Base-by-base conservation (phyloP, 2,113 vertebrate species). In the Pandion haliaetus region DNA sequence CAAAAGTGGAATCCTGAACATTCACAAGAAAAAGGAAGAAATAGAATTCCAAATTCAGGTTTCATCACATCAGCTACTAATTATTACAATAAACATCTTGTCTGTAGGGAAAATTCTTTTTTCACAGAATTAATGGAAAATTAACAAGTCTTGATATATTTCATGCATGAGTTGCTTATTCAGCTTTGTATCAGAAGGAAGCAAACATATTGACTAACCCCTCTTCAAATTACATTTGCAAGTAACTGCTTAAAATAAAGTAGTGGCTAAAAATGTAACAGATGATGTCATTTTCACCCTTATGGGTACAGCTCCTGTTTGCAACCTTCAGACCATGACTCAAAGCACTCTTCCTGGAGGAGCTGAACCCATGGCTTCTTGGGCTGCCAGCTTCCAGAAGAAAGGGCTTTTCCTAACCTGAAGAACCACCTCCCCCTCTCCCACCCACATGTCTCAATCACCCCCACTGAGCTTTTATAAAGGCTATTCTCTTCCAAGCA, bases 171-270 rank as follows among this genome's bases (percentile, higher is more conserved):
- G 9, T 72, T 91, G 59, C 31, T 90, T 86, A 40, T 76, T 87
- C 47, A 78, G 40, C 44, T 78, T 86, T 85, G 8, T 72, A 45
- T 79, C 69, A 44, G 72, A 95, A 69, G 32, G 42, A 86, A 91
- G 44, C 9, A 78, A 82, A 29, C 42, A 34, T 61, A 67, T 57
- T 76, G 55, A 77, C 15, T 67, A 61, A 47, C 5, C 2, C 5
- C 16, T 80, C 31, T 83, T 76, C 63, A 88, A 86, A 87, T 57
- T 45, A 42, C 38, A 50, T 72, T 79, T 90, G 31, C 20, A 73
- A 76, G 49, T 36, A 94, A 12, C 29, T 91, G 69, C 45, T 90
- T 81, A 84, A 94, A 92, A 86, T 79, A 77, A 88, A 76, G 24
- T 40, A 31, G 17, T 59, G 36, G 45, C 58, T 90, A 74, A 94